Conservation (phyloP, 2,113 vertebrate genomes). For the Hippocampus abdominalis region DNA sequence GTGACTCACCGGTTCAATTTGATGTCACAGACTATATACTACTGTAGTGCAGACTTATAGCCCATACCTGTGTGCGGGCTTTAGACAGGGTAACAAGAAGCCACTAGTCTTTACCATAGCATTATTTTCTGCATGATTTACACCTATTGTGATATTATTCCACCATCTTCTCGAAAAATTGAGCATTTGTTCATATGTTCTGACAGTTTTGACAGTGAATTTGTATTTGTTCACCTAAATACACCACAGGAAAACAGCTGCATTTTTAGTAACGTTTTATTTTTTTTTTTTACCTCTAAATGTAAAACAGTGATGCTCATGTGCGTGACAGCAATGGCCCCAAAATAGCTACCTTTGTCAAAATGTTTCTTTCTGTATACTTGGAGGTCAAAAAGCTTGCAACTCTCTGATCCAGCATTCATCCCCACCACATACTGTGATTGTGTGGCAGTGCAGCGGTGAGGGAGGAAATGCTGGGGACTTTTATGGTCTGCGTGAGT, state of each 20-base stretch:
- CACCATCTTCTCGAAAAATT: conserved; percentile 1
- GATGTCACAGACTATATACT: background rate
- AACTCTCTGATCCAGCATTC: background rate
- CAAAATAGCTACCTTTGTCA: conserved; percentile 26
- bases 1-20: conserved; percentile 24
- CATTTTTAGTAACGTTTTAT: conserved; percentile 24
- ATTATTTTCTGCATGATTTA: background rate
- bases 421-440: background rate
- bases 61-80: background rate
- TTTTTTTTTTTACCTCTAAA: conserved; percentile 7
- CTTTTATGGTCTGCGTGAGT: conserved; percentile 4
- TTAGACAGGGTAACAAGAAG: conserved; percentile 4
- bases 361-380: conserved; percentile 16
- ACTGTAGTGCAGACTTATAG: background rate
- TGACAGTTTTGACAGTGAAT: background rate
- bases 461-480: background rate
- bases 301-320: conserved; percentile 12
- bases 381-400: conserved; percentile 7
- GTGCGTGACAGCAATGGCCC: conserved; percentile 16
- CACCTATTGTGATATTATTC: too few relatives aligned
- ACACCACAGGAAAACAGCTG: background rate
- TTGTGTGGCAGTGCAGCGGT: background rate
- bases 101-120: background rate
- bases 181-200: background rate
- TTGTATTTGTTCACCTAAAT: background rate